Percentiles rank a stretch among this genome's conserved stretches.
Evolutionary conservation across 2,797 vertebrate genomes (phyloP).

Genomic region (Hemibagrus guttatus): DNA sequence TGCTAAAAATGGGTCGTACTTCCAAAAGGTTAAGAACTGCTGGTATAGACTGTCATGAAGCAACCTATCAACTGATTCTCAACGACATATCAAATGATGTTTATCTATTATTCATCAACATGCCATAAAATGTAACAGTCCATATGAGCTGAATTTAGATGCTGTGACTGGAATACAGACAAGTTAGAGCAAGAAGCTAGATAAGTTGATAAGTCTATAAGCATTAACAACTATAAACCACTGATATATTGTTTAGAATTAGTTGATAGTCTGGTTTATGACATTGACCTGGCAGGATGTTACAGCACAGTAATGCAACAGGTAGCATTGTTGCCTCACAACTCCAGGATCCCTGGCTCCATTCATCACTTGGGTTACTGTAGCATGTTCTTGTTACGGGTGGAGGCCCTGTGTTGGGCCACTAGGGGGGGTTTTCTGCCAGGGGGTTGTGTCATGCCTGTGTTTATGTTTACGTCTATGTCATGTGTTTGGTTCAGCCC

Average conservation of each 20-base stretch:
- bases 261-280: background rate
- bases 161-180: background rate
- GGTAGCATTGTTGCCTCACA: background rate
- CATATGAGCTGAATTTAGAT: background rate
- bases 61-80: background rate
- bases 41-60: background rate
- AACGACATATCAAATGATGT: background rate
- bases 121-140: background rate
- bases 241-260: background rate
- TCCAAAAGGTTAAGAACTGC: no score
- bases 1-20: no score
- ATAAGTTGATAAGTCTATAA: background rate
- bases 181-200: background rate
- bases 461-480: no score
- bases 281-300: background rate
- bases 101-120: background rate
- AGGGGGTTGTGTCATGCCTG: no score
- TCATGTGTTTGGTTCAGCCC: no score
- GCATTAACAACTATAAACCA: background rate
- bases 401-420: no score
- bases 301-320: background rate
- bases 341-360: background rate
- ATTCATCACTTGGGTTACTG: background rate
- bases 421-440: no score
- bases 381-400: no score